Evolutionary conservation across 2,113 vertebrate genomes (phyloP), one percentile per base, ranked within the genome.

Genomic region (Mormyrus iriodes): DNA sequence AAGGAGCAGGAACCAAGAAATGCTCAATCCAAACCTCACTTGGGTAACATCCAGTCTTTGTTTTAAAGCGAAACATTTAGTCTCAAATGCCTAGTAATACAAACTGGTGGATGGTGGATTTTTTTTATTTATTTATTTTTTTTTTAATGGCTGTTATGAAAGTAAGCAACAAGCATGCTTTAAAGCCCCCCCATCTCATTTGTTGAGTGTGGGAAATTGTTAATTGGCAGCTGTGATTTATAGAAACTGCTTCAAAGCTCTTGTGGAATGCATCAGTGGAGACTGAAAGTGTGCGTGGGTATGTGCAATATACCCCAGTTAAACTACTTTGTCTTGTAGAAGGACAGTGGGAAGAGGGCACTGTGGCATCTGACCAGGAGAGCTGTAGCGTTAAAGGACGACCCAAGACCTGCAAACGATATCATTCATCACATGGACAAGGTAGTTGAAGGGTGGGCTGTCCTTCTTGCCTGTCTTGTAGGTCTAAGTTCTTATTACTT

Each of bases 11-110:
- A 89, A 27, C 15, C 88, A 0, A 48, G 88, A 0, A 93, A 92
- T 85, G 88, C 52, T 58, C 93, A 92, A 89, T 92, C 91, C 87
- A 91, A 91, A 48, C 92, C 92, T 1, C 94, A 92, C 87, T 91
- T 91, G 84, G 94, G 94, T 95, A 90, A 87, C 69, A 52, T 7
- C 55, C 55, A 3, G 9, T 73, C 24, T 46, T 39, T 39, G 7
- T 48, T 83, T 24, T 85, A 0, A 8, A 79, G 8, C 39, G 31
- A 31, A 39, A n/a, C 65, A 17, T 27, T 27, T 35, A 4, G 3
- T 73, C 15, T 73, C 15, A 73, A 76, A 76, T 76, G 4, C 31
- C 31, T 76, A 39, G 69, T 39, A 76, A 15, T 76, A 17, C 35
- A 13, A 39, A 39, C 31, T 39, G 69, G 69, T 73, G 69, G 12